Conservation (phyloP, 1,140 invertebrate genomes). For the Trichonephila clavipes region DNA sequence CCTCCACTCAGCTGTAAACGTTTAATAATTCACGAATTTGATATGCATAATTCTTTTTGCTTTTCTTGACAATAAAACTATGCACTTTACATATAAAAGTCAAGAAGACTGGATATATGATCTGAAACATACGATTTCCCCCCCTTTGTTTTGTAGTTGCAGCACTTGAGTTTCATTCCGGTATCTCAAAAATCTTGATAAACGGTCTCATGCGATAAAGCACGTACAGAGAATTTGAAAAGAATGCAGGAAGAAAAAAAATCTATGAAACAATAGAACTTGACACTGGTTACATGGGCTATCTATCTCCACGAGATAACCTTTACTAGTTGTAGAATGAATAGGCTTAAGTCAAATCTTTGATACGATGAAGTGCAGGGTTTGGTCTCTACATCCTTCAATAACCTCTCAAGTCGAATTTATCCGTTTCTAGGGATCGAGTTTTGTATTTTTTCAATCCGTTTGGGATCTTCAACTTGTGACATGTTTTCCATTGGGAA, state of each 20-base stretch:
- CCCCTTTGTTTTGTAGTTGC: not conserved
- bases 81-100: not conserved
- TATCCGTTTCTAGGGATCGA: not conserved
- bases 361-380: not conserved
- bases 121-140: not conserved
- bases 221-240: constrained; percentile 16
- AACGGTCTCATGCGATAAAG: not conserved
- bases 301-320: constrained; percentile 25
- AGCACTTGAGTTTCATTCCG: not conserved
- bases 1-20: not conserved
- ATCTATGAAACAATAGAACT: constrained; percentile 45
- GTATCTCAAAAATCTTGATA: constrained; percentile 28
- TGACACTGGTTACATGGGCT: constrained; percentile 40
- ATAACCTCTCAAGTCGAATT: constrained; percentile 45
- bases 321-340: not conserved
- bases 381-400: not conserved
- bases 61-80: not conserved
- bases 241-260: not conserved
- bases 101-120: not conserved
- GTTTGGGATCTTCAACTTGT: not conserved
- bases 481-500: not conserved
- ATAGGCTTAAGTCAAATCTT: constrained; percentile 14
- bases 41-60: too few species aligned
- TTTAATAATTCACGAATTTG: not conserved
- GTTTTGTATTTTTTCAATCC: not conserved